These are phyloP conservation scores for Semnornis frantzii DNA, from an alignment of 2,113 vertebrate species.

Conservation along the genomic window DNA sequence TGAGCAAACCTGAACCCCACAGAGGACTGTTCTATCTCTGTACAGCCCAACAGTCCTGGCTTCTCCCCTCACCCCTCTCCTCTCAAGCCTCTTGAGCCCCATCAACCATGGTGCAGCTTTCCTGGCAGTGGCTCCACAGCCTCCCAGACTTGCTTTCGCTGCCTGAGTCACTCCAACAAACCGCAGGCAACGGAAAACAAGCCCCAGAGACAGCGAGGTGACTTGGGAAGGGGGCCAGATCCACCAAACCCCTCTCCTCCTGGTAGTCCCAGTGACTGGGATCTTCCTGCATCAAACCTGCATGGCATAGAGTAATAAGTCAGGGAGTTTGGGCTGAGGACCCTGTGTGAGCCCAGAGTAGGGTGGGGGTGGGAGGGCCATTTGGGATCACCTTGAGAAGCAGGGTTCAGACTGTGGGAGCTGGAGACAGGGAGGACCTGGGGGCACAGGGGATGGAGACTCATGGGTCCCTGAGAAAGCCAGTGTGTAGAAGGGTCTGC, in stretches of 20 bases:
- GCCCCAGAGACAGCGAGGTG: conserved; percentile 73
- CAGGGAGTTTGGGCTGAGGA: background rate
- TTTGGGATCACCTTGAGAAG: background rate
- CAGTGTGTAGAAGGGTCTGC: background rate
- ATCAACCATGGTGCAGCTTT: background rate
- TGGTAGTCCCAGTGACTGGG: background rate
- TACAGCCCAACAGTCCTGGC: background rate
- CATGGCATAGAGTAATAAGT: rapidly evolving
- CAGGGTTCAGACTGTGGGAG: background rate
- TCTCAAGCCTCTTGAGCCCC: background rate
- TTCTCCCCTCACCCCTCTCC: background rate
- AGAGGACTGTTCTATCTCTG: background rate
- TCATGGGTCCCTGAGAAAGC: background rate
- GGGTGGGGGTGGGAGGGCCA: background rate
- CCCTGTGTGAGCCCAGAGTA: background rate
- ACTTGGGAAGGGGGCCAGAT: background rate
- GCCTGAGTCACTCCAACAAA: conserved; percentile 85
- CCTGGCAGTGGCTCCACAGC: conserved; percentile 27
- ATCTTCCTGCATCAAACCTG: background rate
- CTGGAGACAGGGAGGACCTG: background rate
- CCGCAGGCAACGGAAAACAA: conserved; percentile 97
- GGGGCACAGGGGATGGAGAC: background rate
- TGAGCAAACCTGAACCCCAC: background rate
- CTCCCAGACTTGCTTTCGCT: conserved; percentile 97
- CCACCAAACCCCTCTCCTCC: rapidly evolving